Percentiles rank a stretch among this genome's conserved stretches.
phyloP scores from a whole-genome alignment of 30 jellyfish, hydroid and myxozoan species.

The Nemopilema nomurai region DNA sequence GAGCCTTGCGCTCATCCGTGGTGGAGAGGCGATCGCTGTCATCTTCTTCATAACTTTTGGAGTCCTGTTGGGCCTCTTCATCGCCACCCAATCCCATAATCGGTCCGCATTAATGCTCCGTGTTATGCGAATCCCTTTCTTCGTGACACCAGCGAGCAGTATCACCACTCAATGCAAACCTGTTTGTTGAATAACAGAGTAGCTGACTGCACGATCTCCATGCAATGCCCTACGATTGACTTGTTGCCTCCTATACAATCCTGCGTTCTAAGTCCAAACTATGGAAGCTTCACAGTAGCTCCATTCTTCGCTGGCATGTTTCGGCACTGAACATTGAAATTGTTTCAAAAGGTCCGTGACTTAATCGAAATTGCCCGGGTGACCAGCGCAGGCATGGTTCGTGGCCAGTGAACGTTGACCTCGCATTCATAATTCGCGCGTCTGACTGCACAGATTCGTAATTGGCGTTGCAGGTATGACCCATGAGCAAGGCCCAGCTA shows the following conservation, averaged over 20 bases:
- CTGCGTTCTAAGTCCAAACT: background rate
- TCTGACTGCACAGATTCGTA: constrained; percentile 6
- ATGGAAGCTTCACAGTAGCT: background rate
- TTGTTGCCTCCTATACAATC: background rate
- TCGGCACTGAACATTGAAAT: constrained; percentile 29
- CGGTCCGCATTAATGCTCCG: background rate
- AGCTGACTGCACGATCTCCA: no score
- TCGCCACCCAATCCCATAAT: constrained; percentile 33
- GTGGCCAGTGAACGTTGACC: constrained; percentile 68
- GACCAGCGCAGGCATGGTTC: constrained; percentile 12
- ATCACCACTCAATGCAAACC: no score
- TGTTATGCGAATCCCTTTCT: background rate
- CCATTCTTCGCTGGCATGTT: background rate
- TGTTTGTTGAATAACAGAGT: no score
- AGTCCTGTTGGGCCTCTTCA: constrained; percentile 37
- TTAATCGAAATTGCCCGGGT: constrained; percentile 28
- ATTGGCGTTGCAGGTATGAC: constrained; percentile 57
- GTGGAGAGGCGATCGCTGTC: constrained; percentile 80
- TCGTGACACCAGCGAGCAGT: background rate
- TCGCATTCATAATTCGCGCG: constrained; percentile 29
- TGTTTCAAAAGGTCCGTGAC: constrained; percentile 54
- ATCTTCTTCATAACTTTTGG: constrained; percentile 56
- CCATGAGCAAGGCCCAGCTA: constrained; percentile 23
- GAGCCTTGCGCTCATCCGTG: constrained; percentile 88
- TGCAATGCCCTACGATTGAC: no score